phyloP scores from a whole-genome alignment of 2,113 vertebrate species.

The Sapayoa aenigma region DNA sequence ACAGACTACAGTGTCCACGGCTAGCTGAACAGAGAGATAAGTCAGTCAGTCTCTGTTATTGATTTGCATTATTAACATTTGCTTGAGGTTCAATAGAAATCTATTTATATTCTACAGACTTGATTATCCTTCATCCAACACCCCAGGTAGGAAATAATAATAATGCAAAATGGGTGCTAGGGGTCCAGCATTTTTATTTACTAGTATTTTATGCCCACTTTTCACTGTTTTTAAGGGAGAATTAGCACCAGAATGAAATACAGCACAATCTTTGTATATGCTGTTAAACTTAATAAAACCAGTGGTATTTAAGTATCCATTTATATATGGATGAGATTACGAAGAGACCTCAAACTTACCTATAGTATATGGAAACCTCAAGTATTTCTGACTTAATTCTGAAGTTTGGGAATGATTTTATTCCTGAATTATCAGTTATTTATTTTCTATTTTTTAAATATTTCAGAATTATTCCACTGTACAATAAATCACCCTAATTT shows the following conservation, averaged over 20 bases:
- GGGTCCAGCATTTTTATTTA: background rate
- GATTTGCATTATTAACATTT: constrained; percentile 15
- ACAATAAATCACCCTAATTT: background rate
- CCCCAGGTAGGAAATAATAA: background rate
- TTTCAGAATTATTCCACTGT: background rate
- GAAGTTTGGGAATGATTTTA: background rate
- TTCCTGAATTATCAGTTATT: background rate
- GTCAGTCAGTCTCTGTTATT: background rate
- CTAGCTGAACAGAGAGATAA: background rate
- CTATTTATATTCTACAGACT: constrained; percentile 12
- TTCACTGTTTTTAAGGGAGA: background rate
- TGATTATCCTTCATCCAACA: background rate
- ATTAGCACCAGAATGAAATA: constrained; percentile 14
- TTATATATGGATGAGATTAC: background rate
- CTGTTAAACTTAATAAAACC: constrained; percentile 21
- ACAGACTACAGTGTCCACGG: background rate
- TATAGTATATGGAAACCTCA: background rate
- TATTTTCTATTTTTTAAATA: background rate
- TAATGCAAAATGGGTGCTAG: background rate
- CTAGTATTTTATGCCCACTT: background rate
- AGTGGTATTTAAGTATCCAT: constrained; percentile 18
- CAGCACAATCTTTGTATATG: constrained; percentile 3
- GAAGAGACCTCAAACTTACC: background rate
- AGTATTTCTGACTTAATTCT: background rate
- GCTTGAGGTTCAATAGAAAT: background rate